Base-by-base conservation (phyloP, 1,140 invertebrate genomes). In the Tetramorium alpestre region DNA sequence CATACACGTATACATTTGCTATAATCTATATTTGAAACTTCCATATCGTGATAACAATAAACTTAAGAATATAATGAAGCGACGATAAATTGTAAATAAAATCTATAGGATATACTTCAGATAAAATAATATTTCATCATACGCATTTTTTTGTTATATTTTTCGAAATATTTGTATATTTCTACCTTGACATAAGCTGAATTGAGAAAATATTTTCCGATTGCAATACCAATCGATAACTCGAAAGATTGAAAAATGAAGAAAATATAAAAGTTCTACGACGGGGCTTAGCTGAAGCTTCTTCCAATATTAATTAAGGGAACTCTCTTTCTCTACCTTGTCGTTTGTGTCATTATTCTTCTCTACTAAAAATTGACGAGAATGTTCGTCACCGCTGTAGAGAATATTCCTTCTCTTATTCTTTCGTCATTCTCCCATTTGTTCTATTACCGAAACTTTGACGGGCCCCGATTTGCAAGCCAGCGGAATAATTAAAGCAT, bases 401-500 rank as follows among this genome's bases (percentile, higher is more conserved):
- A 72, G 51, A 82, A 49, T 72, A 58, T 65, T 80, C 58, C 47
- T 54, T 64, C 13, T 38, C 28, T 64, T 65, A 51, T 38, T 77
- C 49, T 51, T 51, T 76, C 84, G 69, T 89, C 60, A 33, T 72
- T 54, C 67, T 18, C 64, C 58, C 56, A 75, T 67, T 85, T 76
- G 86, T 90, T 90, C 86, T 86, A 90, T 90, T 77, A 90, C 70
- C 70, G 73, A 88, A 91, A 91, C 80, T 91, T 91, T 75, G 85
- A 64, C 56, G 49, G 25, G 22, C 8, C 25, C 22, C 69, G 72
- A 86, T 56, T 69, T 28, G 85, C 60, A 78, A 77, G 77, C 58
- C 78, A 58, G 67, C 65, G 65, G 84, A 87, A 92, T 92, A 92
- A 92, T 92, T 92, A 92, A 92, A 92, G 87, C 91, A 87, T 92